Percentiles rank a stretch among this genome's conserved stretches.
Evolutionary conservation across 2,797 vertebrate species (phyloP).

Genomic region (Bucorvus abyssinicus): DNA sequence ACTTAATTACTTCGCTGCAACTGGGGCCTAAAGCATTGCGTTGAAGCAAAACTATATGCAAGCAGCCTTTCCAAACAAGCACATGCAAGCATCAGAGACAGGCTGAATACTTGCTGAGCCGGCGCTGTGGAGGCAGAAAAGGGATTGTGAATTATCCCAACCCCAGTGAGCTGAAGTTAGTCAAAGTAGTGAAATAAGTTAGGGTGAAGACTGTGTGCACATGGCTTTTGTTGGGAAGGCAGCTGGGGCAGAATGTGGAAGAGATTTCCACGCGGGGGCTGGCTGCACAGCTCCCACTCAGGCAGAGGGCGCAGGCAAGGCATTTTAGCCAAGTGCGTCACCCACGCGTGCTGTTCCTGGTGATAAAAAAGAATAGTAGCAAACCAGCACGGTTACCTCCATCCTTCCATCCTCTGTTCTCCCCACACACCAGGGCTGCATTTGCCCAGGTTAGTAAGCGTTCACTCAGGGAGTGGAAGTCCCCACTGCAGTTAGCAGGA

Average conservation of each 20-base stretch:
- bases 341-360: background rate
- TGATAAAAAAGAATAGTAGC: background rate
- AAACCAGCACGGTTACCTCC: background rate
- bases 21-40: slow-evolving; percentile 5
- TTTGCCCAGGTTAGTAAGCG: background rate
- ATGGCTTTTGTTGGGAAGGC: background rate
- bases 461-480: background rate
- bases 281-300: background rate
- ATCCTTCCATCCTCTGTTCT: background rate
- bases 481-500: background rate
- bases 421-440: background rate
- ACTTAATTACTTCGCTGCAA: background rate
- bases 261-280: background rate
- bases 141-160: background rate
- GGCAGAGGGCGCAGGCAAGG: background rate
- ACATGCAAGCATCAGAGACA: fast-evolving
- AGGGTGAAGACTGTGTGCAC: background rate
- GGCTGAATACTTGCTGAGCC: background rate
- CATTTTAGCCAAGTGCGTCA: background rate
- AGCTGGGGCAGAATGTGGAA: background rate
- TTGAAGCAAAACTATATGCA: slow-evolving; percentile 15
- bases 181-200: background rate
- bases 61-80: background rate
- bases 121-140: background rate
- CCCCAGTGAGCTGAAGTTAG: background rate